Base-by-base conservation (phyloP, 2,888 invertebrate species). In the Dendrolimus pini region DNA sequence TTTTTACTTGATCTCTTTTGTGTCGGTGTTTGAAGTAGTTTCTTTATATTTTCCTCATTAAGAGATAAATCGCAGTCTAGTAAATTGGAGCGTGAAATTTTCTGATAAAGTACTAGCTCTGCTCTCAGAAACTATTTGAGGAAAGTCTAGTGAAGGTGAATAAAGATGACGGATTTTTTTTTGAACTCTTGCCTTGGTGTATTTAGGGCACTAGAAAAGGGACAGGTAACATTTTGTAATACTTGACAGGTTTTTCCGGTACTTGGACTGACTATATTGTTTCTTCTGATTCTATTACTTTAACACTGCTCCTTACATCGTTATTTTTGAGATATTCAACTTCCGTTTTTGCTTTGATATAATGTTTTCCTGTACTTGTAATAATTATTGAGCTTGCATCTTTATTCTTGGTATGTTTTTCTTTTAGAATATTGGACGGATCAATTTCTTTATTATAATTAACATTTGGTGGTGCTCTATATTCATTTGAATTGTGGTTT, bases 71-170 rank as follows among this genome's bases (percentile, higher is more conserved):
- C 56, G 58, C 62, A 62, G 57, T 64, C 60, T 58, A 64, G 61
- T 62, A 64, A 65, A 65, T 65, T 65, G 60, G 61, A 65, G 65
- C 62, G 59, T 61, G 60, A 60, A 56, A 62, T 65, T n/a, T 61
- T 65, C 64, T 62, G 62, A 64, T 55, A 64, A 62, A 64, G 62
- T 61, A 56, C 63, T 58, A 61, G 61, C 59, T 61, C 61, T 63
- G 63, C 61, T 63, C 63, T 63, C 63, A 57, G 63, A 56, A 63
- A 55, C 57, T 59, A 59, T 58, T 59, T 63, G 63, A 62, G 61
- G 61, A 58, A 57, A 57, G 52, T 57, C 57, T 54, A 52, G 54
- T 59, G 62, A 62, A 59, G 59, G 58, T 54, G 60, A 60, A 62
- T 56, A 55, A 57, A 61, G 53, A 61, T 55, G 60, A 61, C 58